Evolutionary conservation across 2,113 vertebrate genomes (phyloP).

Genomic region (Zosterops borbonicus): DNA sequence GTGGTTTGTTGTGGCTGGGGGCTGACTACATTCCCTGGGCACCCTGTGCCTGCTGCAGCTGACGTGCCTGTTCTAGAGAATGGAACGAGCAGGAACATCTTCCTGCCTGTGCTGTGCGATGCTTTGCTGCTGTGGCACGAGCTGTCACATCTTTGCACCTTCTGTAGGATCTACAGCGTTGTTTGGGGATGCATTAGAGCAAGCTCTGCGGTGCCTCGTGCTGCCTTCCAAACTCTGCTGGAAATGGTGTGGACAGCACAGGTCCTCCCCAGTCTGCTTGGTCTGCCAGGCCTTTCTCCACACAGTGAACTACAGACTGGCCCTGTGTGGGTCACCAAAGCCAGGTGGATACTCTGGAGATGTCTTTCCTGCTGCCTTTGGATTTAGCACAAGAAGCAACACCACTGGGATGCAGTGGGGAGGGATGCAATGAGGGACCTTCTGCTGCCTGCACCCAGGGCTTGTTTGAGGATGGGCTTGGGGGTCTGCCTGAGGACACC

Average conservation of each 20-base stretch:
- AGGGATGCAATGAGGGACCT: background rate
- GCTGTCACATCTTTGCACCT: background rate
- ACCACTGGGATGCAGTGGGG: background rate
- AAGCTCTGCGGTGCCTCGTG: background rate
- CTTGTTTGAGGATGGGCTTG: accelerated
- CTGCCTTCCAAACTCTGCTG: background rate
- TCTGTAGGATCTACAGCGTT: background rate
- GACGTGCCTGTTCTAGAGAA: background rate
- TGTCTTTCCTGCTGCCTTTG: background rate
- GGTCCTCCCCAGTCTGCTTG: background rate
- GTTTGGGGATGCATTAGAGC: accelerated
- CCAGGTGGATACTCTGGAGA: background rate
- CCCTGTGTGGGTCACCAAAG: accelerated
- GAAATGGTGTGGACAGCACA: background rate
- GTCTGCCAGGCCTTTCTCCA: background rate
- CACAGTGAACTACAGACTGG: accelerated
- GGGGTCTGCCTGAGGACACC: background rate
- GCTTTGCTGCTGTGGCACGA: background rate
- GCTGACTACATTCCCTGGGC: accelerated
- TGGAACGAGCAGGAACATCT: background rate
- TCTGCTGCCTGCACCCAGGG: background rate
- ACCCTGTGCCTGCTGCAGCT: background rate
- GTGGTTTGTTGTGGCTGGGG: background rate
- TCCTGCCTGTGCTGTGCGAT: accelerated
- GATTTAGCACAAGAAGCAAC: background rate